These are phyloP conservation scores for Phymanthus crucifer DNA, from an alignment of 92 coral and sea anemone species.

Conservation along the genomic window DNA sequence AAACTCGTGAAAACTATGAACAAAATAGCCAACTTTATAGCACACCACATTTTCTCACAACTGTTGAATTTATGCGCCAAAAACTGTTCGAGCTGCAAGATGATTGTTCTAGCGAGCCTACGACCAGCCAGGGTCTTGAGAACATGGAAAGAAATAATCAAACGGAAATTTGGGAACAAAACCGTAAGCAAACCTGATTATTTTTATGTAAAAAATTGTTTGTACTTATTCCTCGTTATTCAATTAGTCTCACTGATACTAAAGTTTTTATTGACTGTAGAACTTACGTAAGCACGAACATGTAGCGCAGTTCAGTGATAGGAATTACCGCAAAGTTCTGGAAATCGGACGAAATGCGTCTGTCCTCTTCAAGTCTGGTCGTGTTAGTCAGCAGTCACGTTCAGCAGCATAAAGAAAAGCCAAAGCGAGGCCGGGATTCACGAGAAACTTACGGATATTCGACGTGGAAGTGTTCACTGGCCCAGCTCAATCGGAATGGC, in stretches of 20 bases:
- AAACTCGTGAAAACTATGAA: not conserved
- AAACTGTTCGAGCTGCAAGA: not conserved
- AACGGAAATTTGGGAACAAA: constrained; percentile 7
- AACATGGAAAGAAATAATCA: constrained; percentile 14
- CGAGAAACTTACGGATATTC: constrained; percentile 12
- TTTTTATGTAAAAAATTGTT: not conserved
- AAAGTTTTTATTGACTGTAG: too few species aligned
- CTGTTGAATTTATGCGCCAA: constrained; percentile 2
- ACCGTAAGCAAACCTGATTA: not conserved
- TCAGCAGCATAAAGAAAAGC: constrained; percentile 21
- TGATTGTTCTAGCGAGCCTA: not conserved
- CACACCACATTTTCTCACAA: constrained; percentile 14
- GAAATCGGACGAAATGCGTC: constrained; percentile 11
- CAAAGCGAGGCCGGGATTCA: constrained; percentile 9
- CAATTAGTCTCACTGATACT: too few species aligned
- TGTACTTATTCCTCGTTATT: not conserved
- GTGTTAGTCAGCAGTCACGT: constrained; percentile 15
- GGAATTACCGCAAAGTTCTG: constrained; percentile 26
- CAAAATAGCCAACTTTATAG: not conserved
- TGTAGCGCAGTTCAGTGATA: constrained; percentile 28
- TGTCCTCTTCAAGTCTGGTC: constrained; percentile 8
- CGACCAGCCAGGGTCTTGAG: not conserved
- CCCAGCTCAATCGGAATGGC: too few species aligned
- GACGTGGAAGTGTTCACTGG: too few species aligned
- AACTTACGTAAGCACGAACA: constrained; percentile 20